Percentiles rank a stretch among this genome's conserved stretches.
Evolutionary conservation across 2,113 vertebrate species (phyloP).

Genomic region (Sapajus apella): DNA sequence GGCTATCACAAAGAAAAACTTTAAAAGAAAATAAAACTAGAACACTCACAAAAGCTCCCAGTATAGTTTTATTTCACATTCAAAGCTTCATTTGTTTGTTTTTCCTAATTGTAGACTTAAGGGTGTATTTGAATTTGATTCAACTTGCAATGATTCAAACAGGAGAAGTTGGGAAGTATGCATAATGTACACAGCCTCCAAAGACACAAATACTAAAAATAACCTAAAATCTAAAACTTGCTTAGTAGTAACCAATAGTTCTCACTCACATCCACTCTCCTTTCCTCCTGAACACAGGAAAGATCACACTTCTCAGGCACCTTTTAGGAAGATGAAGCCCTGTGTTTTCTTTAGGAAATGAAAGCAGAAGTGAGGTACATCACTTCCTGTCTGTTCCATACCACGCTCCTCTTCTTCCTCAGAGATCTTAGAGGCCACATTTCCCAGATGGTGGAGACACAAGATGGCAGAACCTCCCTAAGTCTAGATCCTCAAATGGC

Average conservation of each 20-base stretch:
- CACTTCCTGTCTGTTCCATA: background rate
- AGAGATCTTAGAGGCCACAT: background rate
- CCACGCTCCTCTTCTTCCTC: background rate
- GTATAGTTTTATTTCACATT: constrained; percentile 57
- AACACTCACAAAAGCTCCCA: constrained; percentile 33
- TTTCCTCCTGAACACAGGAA: background rate
- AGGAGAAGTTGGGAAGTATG: constrained; percentile 28
- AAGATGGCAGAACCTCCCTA: background rate
- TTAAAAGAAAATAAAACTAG: constrained; percentile 53
- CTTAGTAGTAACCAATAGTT: background rate
- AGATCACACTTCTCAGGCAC: background rate
- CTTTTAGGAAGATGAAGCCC: background rate
- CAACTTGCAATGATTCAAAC: constrained; percentile 64
- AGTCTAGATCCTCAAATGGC: background rate
- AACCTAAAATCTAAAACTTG: constrained; percentile 8
- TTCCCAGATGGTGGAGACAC: background rate
- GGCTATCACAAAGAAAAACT: constrained; percentile 42
- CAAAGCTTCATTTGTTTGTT: constrained; percentile 62
- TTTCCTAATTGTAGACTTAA: constrained; percentile 58
- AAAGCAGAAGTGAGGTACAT: background rate
- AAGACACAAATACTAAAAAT: constrained; percentile 52
- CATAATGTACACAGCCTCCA: constrained; percentile 19
- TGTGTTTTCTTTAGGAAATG: background rate
- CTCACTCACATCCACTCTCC: constrained; percentile 20
- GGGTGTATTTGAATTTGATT: constrained; percentile 65